Percentiles rank a stretch among this genome's conserved stretches.
These are phyloP conservation scores for Leucophenga maculata DNA, from an alignment of 2,888 invertebrate genomes.

Conservation along the genomic window DNA sequence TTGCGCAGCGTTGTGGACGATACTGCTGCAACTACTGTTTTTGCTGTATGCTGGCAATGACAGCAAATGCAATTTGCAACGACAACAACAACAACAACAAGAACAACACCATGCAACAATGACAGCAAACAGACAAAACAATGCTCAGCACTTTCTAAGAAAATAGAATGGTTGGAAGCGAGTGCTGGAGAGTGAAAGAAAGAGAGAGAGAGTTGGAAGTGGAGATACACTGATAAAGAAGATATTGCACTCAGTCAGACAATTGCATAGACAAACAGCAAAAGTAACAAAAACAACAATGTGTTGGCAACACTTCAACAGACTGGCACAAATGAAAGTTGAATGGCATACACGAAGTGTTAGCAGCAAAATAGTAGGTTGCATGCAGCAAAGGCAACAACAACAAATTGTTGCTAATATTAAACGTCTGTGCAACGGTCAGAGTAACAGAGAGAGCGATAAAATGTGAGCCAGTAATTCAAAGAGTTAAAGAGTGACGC, in stretches of 20 bases:
- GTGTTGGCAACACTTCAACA: slow-evolving; percentile 32
- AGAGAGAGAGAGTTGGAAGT: not conserved
- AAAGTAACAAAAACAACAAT: slow-evolving; percentile 13
- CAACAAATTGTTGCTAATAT: not conserved
- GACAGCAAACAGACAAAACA: slow-evolving; percentile 22
- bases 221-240: too few species aligned
- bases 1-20: slow-evolving; percentile 30
- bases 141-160: slow-evolving; percentile 43
- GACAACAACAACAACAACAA: slow-evolving; percentile 36
- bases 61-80: slow-evolving; percentile 52
- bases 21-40: slow-evolving; percentile 2
- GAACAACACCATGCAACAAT: not conserved
- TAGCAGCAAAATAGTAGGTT: not conserved
- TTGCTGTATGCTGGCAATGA: slow-evolving; percentile 42
- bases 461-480: slow-evolving; percentile 40
- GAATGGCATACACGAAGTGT: too few species aligned
- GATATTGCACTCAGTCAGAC: too few species aligned
- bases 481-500: too few species aligned
- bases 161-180: slow-evolving; percentile 31
- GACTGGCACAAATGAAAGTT: not conserved
- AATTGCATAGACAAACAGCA: slow-evolving; percentile 1
- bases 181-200: too few species aligned
- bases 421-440: not conserved
- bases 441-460: slow-evolving; percentile 24
- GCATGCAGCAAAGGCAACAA: not conserved